A percentile compares a stretch with the other conserved stretches of the same genome.
Conservation (phyloP, 2,888 invertebrate species). For the Erannis defoliaria region DNA sequence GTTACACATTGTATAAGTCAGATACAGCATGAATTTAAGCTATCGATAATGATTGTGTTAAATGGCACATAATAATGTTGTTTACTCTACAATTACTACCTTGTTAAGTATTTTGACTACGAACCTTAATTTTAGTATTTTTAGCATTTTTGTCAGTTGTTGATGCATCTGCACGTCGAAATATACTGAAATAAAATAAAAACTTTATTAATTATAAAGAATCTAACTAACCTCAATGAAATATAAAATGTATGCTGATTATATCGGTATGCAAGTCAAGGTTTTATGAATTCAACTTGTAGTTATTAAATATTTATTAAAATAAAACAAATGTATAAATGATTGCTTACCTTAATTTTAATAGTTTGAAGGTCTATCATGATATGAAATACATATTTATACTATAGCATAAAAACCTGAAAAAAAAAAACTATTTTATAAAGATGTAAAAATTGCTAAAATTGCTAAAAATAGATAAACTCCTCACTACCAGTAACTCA, state of each 20-base stretch:
- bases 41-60: too few relatives aligned
- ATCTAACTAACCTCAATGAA: not conserved
- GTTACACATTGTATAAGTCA: too few relatives aligned
- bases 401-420: not conserved
- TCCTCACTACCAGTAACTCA: constrained; percentile 3
- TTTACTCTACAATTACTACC: too few relatives aligned
- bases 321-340: not conserved
- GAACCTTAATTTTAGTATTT: not conserved
- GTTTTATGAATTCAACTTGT: not conserved
- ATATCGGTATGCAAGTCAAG: not conserved
- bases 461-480: not conserved
- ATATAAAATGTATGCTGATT: not conserved
- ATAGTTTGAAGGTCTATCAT: not conserved
- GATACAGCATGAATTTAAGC: too few relatives aligned
- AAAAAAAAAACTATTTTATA: not conserved
- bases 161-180: not conserved
- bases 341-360: not conserved
- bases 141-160: not conserved
- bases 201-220: not conserved
- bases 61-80: too few relatives aligned
- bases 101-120: not conserved
- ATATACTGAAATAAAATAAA: constrained; percentile 6
- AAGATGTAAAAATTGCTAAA: not conserved
- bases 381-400: too few relatives aligned
- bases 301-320: not conserved